These are phyloP conservation scores for Selene dorsalis DNA, from an alignment of 2,797 vertebrate species.

Conservation along the genomic window DNA sequence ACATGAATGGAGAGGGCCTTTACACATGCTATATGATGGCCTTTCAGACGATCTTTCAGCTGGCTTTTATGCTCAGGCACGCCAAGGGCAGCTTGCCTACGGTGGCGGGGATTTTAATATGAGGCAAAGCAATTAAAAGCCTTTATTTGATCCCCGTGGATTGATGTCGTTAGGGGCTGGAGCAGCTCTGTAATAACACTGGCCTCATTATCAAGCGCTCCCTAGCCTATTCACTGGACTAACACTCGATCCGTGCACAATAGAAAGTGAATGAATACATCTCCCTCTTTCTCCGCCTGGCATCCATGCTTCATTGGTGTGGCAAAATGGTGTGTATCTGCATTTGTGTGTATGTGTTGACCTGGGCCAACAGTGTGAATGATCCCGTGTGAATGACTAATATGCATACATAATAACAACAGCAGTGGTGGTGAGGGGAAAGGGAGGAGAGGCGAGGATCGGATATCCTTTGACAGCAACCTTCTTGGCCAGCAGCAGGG, in stretches of 20 bases:
- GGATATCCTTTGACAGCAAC: slow-evolving; percentile 77
- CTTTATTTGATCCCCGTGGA: slow-evolving; percentile 83
- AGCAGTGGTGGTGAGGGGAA: slow-evolving; percentile 48
- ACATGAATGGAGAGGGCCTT: slow-evolving; percentile 58
- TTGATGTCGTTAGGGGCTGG: slow-evolving; percentile 80
- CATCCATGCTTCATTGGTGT: slow-evolving; percentile 74
- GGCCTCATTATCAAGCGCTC: slow-evolving; percentile 80
- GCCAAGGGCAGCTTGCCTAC: slow-evolving; percentile 72
- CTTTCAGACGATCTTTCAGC: slow-evolving; percentile 69
- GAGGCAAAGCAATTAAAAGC: slow-evolving; percentile 85
- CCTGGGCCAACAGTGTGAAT: slow-evolving; percentile 69
- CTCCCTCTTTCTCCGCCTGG: slow-evolving; percentile 73
- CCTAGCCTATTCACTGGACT: slow-evolving; percentile 78
- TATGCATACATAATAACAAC: slow-evolving; percentile 78
- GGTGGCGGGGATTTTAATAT: slow-evolving; percentile 77
- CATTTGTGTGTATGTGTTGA: slow-evolving; percentile 59
- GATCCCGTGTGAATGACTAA: slow-evolving; percentile 80
- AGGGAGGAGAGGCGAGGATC: slow-evolving; percentile 74
- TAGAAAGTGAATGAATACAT: slow-evolving; percentile 83
- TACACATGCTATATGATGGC: slow-evolving; percentile 60
- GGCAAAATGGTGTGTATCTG: slow-evolving; percentile 70
- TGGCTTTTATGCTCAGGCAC: slow-evolving; percentile 79
- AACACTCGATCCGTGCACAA: slow-evolving; percentile 83
- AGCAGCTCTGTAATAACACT: slow-evolving; percentile 81
- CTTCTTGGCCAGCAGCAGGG: slow-evolving; percentile 73